Evolutionary conservation across 1,140 invertebrate genomes (phyloP), one percentile per base, ranked within the genome.

Genomic region (Varroa destructor): DNA sequence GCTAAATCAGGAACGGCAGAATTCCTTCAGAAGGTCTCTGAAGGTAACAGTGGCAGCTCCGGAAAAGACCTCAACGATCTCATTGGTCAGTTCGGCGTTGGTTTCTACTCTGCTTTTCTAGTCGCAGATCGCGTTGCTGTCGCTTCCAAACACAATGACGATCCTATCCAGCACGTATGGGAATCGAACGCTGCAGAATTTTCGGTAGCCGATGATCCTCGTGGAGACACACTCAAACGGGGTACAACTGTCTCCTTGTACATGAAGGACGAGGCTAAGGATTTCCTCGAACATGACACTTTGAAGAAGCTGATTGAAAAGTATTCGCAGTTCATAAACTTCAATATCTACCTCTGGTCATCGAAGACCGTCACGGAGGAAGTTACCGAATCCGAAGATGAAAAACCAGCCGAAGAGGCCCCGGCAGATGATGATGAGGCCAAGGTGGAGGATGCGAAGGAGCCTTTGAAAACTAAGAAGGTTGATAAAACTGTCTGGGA

Each of bases 271-370:
- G 96, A 99, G 82, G 94, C 95, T 8, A 83, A 87, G 75, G 95
- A 99, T 80, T 99, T 91, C 82, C 80, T 99, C 73, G 93, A 99
- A 80, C 84, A 89, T 71, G 88, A 93, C 75, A 95, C 92, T 1
- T 84, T 99, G 25, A 88, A 87, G 75, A 86, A 88, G 74, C 82
- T 99, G 4, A 88, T 99, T 43, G 91, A 90, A 79, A 99, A 98
- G 81, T 99, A 99, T 81, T 97, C 92, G 0, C 96, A 99, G 82
- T 99, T 99, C 80, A 99, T 99, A 76, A 98, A 98, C 80, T 99
- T 99, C 84, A 90, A 91, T 36, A 99, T 99, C 77, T 91, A 91
- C 79, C 79, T 99, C 77, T 99, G 95, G 95, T 85, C 88, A 55
- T 93, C 90, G 79, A 95, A 90, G 81, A 91, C 89, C 40, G 85